Evolutionary conservation across 37 sponge, comb jelly and placozoan genomes (phyloP).

Genomic region (Halisarca cf. caerulea): DNA sequence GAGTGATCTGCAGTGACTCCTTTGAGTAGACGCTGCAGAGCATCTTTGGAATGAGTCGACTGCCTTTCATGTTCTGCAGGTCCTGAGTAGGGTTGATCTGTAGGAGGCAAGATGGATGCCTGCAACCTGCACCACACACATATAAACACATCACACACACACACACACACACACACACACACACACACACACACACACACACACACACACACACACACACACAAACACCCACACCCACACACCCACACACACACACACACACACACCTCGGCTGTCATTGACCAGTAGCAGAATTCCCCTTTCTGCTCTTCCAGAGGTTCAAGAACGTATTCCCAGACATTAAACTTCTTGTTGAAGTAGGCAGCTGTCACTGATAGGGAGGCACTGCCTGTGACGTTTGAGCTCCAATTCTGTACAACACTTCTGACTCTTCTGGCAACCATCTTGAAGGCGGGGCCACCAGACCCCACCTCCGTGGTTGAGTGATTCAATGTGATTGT

Average conservation of each 20-base stretch:
- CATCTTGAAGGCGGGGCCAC: conserved; percentile 11
- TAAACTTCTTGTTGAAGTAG: conserved; percentile 41
- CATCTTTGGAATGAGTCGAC: conserved; percentile 25
- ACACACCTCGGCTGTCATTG: conserved; percentile 10
- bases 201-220: too few relatives aligned
- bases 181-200: too few relatives aligned
- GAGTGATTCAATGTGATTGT: background rate
- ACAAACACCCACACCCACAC: background rate
- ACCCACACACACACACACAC: too few relatives aligned
- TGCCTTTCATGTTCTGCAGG: background rate
- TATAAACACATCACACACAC: too few relatives aligned
- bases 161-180: too few relatives aligned
- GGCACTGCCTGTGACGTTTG: background rate
- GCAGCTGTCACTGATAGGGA: conserved; percentile 34
- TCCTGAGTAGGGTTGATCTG: background rate
- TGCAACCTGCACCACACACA: too few relatives aligned
- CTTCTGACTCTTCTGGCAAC: background rate
- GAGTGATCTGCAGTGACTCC: conserved; percentile 57
- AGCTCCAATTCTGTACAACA: conserved; percentile 10
- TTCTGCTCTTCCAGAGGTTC: conserved; percentile 49
- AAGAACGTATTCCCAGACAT: conserved; percentile 70
- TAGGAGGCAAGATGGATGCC: background rate
- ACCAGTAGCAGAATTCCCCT: background rate
- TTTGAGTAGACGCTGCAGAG: conserved; percentile 22
- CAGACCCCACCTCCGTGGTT: background rate